Evolutionary conservation across 2,888 invertebrate species (phyloP).

Genomic region (Aleiodes testaceus): DNA sequence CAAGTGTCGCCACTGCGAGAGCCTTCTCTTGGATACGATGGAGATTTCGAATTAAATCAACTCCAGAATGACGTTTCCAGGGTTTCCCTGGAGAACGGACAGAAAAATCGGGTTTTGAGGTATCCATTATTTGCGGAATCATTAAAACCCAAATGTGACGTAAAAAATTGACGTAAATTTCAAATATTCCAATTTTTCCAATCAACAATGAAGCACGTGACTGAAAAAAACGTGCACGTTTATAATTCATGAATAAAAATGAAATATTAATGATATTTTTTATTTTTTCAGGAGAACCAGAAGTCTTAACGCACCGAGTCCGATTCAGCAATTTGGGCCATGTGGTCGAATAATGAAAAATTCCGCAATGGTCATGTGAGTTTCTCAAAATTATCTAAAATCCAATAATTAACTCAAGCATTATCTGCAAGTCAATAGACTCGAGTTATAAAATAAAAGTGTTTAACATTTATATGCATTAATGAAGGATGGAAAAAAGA

Average conservation of each 20-base stretch:
- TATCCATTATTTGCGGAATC: slow-evolving; percentile 47
- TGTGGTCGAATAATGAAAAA: slow-evolving; percentile 98
- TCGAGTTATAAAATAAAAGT: background rate
- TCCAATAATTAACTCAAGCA: too few species aligned
- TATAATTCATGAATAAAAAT: slow-evolving; percentile 27
- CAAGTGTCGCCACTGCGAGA: slow-evolving; percentile 61
- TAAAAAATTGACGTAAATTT: background rate
- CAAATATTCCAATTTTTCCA: too few species aligned
- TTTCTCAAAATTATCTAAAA: slow-evolving; percentile 63
- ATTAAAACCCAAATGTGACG: too few species aligned
- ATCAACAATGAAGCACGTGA: background rate
- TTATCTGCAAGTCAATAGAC: slow-evolving; percentile 10
- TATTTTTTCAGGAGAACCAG: slow-evolving; percentile 87
- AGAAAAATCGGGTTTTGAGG: slow-evolving; percentile 65
- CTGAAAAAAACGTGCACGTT: too few species aligned
- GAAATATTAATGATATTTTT: slow-evolving; percentile 21
- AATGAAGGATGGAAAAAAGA: background rate
- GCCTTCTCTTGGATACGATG: slow-evolving; percentile 54
- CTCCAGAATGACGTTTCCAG: slow-evolving; percentile 53
- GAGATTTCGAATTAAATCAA: slow-evolving; percentile 54
- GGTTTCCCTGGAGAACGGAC: slow-evolving; percentile 53
- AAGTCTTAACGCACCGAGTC: slow-evolving; percentile 96
- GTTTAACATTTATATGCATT: background rate
- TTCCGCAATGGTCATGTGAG: slow-evolving; percentile 97
- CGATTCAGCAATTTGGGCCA: slow-evolving; percentile 97